Evolutionary conservation across 2,797 vertebrate species (phyloP).

Genomic region (Hipposideros larvatus): DNA sequence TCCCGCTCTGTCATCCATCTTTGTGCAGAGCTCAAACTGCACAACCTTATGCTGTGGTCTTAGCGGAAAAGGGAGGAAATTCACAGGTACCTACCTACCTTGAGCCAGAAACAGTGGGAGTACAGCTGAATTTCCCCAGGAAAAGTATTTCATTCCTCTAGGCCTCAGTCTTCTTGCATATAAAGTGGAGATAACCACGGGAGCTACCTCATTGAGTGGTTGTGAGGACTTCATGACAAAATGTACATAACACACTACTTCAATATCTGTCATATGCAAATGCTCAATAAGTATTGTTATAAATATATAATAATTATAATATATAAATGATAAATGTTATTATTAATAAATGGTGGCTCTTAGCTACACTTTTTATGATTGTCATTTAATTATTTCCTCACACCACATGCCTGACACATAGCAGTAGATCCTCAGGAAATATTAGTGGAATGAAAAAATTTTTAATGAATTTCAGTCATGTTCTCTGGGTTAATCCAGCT

Average conservation of each 20-base stretch:
- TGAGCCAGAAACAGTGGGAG: neutral
- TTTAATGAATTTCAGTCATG: too few relatives aligned
- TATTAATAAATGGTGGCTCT: neutral
- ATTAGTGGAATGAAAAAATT: neutral
- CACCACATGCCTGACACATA: neutral
- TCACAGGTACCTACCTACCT: neutral
- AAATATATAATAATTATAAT: neutral
- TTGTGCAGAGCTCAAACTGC: neutral
- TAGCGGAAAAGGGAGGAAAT: neutral
- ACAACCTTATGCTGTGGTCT: neutral
- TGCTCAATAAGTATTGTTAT: neutral
- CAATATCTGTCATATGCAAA: neutral
- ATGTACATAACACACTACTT: neutral
- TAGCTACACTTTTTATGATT: neutral
- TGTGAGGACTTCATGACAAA: neutral
- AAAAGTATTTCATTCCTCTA: neutral
- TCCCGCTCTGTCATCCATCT: neutral
- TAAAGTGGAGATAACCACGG: neutral
- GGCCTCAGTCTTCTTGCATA: neutral
- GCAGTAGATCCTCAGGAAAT: neutral
- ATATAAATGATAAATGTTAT: neutral
- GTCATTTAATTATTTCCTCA: conserved; percentile 22
- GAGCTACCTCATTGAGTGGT: neutral
- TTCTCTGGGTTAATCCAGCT: neutral
- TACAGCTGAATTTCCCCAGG: neutral